A percentile compares a stretch with the other conserved stretches of the same genome.
Evolutionary conservation across 2,888 invertebrate species (phyloP).

Genomic region (Pristionchus exspectatus): DNA sequence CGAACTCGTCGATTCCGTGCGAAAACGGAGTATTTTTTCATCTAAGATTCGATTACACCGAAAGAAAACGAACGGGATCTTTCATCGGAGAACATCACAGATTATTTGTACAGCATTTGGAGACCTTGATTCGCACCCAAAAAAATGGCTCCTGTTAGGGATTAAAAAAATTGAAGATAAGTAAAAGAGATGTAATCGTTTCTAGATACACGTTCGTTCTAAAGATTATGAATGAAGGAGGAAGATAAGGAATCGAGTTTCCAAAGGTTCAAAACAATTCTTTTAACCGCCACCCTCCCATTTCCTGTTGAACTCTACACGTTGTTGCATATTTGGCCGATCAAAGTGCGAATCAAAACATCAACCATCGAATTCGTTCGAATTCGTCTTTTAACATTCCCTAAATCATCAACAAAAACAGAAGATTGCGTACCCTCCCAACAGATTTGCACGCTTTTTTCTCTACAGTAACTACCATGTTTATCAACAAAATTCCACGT

Average conservation of each 20-base stretch:
- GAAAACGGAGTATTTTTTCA: background rate
- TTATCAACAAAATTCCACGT: background rate
- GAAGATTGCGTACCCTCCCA: background rate
- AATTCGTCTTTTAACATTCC: background rate
- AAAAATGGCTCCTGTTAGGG: background rate
- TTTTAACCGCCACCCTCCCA: background rate
- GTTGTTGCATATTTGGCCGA: background rate
- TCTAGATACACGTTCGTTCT: too few relatives aligned
- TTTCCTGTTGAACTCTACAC: background rate
- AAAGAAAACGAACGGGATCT: background rate
- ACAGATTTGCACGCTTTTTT: background rate
- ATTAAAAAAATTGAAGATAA: background rate
- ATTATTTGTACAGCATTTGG: background rate
- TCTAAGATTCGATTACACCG: background rate
- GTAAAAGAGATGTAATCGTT: too few relatives aligned
- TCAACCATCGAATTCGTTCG: background rate
- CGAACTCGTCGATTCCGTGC: background rate
- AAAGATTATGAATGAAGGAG: too few relatives aligned
- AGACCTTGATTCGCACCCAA: background rate
- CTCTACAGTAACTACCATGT: background rate
- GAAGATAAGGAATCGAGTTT: too few relatives aligned
- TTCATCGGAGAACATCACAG: background rate
- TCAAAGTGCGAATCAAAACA: background rate
- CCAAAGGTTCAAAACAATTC: too few relatives aligned
- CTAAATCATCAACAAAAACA: background rate